A percentile compares a stretch with the other conserved stretches of the same genome.
phyloP scores from a whole-genome alignment of 2,113 vertebrate species.

The Oceanodroma tethys region DNA sequence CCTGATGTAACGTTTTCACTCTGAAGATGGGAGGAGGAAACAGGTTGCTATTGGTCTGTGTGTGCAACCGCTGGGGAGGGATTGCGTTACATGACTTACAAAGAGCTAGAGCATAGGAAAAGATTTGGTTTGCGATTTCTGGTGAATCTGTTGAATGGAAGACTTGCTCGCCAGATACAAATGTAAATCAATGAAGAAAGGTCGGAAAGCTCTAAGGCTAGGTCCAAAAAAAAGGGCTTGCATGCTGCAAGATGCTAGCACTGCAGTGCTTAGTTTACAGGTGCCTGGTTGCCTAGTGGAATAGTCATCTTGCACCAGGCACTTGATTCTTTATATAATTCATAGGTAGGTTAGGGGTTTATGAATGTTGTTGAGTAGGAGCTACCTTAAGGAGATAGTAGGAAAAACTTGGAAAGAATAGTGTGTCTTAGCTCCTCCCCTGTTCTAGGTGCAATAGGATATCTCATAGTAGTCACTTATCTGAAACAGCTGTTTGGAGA shows the following conservation, averaged over 20 bases:
- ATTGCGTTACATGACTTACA: background rate
- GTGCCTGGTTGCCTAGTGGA: background rate
- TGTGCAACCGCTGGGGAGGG: background rate
- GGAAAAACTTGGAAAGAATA: background rate
- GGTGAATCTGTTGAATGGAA: background rate
- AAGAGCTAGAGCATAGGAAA: background rate
- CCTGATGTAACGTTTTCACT: conserved; percentile 24
- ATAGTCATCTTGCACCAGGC: background rate
- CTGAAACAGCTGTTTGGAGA: background rate
- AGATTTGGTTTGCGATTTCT: background rate
- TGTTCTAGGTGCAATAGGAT: background rate
- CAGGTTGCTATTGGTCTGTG: background rate
- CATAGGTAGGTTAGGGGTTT: background rate
- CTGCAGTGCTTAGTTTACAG: background rate
- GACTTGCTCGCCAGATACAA: background rate
- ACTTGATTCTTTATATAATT: background rate
- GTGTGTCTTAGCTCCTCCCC: background rate
- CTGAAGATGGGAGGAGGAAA: conserved; percentile 49
- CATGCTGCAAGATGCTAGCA: background rate
- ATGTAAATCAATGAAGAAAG: background rate
- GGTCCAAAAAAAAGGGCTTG: background rate
- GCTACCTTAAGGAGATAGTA: background rate
- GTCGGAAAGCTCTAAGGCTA: background rate
- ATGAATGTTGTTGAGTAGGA: background rate
- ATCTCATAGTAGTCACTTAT: background rate